Evolutionary conservation across 2,888 invertebrate genomes (phyloP), one percentile per base, ranked within the genome.

Genomic region (Slavum lentiscoides): DNA sequence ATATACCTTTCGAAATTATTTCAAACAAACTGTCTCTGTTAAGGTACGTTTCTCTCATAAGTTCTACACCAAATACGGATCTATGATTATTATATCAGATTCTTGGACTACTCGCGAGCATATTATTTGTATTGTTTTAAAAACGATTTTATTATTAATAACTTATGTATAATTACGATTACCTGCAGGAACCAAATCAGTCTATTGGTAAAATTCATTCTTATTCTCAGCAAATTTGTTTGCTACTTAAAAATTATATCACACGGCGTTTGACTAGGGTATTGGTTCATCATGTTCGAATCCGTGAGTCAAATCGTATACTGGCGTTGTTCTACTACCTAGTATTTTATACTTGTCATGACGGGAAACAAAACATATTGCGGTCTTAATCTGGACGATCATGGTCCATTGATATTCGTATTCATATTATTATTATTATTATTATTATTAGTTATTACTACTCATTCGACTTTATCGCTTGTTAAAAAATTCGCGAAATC

Each of bases 111-210:
- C 59, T 21, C 7, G 43, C 7, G 21, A 11, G 30, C 30, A 30
- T 30, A 2, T 30, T 30, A 30, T 30, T 30, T 30, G 1, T 4
- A 1, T 30, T 30, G 30, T 30, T 30, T 30, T 30, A 30, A 30
- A 30, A 30, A 30, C 30, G 30, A 30, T 30, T 30, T 30, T 30
- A 30, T 30, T 30, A 30, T 30, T 30, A 30, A 30, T 30, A 30
- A 30, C 30, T 30, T 30, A 4, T 30, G 30, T 30, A 30, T 30
- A 43, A 64, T 64, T 70, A 37, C 55, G 0, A 84, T 86, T 87
- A 93, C 93, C 90, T 94, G 93, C 83, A 93, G 85, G 87, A 94
- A 93, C 93, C 93, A 93, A 83, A 93, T 88, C 70, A 94, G 86
- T 80, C 80, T 80, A 55, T 64, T 53, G 8, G 80, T 80, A 43